These are phyloP conservation scores for Oscheius sp. DNA, from an alignment of 2,888 invertebrate species.

Conservation along the genomic window DNA sequence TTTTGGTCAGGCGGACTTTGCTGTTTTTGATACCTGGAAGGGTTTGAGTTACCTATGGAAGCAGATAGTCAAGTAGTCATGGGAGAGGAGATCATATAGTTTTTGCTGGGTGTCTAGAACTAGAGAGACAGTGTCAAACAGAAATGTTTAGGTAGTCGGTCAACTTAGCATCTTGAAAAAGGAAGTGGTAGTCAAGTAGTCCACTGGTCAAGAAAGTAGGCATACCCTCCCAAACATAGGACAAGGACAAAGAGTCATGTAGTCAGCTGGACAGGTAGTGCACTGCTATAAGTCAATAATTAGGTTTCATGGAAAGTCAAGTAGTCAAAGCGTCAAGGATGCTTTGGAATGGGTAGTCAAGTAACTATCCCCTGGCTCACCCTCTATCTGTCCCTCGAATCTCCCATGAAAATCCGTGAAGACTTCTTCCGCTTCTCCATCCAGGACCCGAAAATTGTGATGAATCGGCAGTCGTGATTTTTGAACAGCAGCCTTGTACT, in stretches of 20 bases:
- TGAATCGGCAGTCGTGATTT: slow-evolving; percentile 1
- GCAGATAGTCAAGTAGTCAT: background rate
- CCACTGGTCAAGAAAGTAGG: too few relatives aligned
- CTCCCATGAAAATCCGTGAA: background rate
- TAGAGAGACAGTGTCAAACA: background rate
- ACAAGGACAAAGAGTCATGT: too few relatives aligned
- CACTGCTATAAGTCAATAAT: too few relatives aligned
- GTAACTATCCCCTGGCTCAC: background rate
- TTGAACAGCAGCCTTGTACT: background rate
- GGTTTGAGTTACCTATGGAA: background rate
- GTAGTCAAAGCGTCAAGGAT: too few relatives aligned
- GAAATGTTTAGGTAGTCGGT: too few relatives aligned
- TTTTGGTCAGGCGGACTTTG: background rate
- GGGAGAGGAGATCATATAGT: background rate
- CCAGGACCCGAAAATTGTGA: slow-evolving; percentile 19
- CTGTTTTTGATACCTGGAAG: background rate
- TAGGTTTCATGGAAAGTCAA: too few relatives aligned
- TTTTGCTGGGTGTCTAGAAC: background rate
- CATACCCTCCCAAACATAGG: too few relatives aligned
- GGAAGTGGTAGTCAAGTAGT: too few relatives aligned
- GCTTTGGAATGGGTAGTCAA: too few relatives aligned
- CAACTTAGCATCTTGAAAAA: too few relatives aligned
- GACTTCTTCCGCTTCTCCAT: slow-evolving; percentile 3
- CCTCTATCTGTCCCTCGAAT: background rate
- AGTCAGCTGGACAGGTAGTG: too few relatives aligned